These are phyloP conservation scores for Bos javanicus DNA, from an alignment of 2,113 vertebrate species.

Conservation along the genomic window DNA sequence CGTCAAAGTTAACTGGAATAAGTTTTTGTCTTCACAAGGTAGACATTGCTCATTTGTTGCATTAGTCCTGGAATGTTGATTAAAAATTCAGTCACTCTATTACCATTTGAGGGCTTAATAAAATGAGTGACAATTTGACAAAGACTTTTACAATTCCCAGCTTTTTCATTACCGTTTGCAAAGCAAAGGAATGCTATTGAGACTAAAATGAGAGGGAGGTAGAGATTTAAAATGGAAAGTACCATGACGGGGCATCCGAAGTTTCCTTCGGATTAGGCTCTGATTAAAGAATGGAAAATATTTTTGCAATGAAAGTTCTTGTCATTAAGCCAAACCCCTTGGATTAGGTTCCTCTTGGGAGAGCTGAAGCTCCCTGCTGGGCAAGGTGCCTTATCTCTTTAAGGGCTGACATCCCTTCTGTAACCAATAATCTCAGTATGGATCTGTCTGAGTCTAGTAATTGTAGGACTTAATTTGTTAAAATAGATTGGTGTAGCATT, in stretches of 20 bases:
- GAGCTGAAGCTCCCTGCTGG: not conserved
- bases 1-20: not conserved
- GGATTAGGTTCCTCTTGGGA: conserved; percentile 54
- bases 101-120: not conserved
- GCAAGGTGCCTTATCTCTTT: conserved; percentile 5
- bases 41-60: not conserved
- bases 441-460: not conserved
- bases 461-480: not conserved
- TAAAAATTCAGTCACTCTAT: not conserved
- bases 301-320: conserved; percentile 69
- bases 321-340: conserved; percentile 68
- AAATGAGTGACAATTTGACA: not conserved
- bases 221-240: conserved; percentile 54
- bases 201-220: not conserved
- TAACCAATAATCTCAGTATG: not conserved
- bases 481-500: not conserved
- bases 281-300: conserved; percentile 72
- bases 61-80: not conserved
- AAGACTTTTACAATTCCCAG: not conserved
- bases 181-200: conserved; percentile 37
- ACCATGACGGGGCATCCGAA: conserved; percentile 45
- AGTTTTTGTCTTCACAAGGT: not conserved
- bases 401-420: not conserved
- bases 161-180: not conserved
- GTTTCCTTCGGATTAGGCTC: conserved; percentile 58